A percentile compares a stretch with the other conserved stretches of the same genome.
phyloP scores from a whole-genome alignment of 2,797 vertebrate genomes.

The Perodicticus potto region DNA sequence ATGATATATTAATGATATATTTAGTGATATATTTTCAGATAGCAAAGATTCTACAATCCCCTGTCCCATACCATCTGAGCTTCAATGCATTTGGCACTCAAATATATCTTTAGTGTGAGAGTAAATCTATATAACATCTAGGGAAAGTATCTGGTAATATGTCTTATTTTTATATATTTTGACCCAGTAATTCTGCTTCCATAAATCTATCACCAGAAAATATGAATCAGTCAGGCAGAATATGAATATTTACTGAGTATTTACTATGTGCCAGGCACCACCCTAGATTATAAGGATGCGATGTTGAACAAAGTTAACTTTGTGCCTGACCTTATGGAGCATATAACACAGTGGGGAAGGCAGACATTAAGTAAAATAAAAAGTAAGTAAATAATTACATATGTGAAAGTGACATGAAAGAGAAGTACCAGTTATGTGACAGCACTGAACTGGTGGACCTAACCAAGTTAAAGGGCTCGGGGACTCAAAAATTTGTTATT shows the following conservation, averaged over 20 bases:
- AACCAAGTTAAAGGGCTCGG: background rate
- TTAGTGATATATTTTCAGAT: conserved; percentile 16
- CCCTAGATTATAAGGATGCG: background rate
- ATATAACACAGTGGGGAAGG: background rate
- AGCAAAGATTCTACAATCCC: conserved; percentile 7
- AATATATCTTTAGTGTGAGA: background rate
- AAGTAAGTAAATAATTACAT: background rate
- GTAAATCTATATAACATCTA: background rate
- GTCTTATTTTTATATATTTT: background rate
- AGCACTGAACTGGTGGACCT: background rate
- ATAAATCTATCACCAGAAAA: background rate
- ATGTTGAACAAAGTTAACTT: background rate
- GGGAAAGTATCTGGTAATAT: background rate
- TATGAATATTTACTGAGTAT: background rate
- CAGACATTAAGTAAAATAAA: background rate
- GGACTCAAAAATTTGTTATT: background rate
- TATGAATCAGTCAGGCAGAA: background rate
- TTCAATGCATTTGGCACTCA: background rate
- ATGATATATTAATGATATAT: background rate
- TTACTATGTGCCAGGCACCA: background rate
- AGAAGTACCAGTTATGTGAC: background rate
- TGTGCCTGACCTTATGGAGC: background rate
- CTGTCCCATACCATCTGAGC: background rate
- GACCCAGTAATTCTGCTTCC: background rate
- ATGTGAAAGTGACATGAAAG: conserved; percentile 18